phyloP scores from a whole-genome alignment of 1,140 invertebrate species.

The Scaptomyza hsui region DNA sequence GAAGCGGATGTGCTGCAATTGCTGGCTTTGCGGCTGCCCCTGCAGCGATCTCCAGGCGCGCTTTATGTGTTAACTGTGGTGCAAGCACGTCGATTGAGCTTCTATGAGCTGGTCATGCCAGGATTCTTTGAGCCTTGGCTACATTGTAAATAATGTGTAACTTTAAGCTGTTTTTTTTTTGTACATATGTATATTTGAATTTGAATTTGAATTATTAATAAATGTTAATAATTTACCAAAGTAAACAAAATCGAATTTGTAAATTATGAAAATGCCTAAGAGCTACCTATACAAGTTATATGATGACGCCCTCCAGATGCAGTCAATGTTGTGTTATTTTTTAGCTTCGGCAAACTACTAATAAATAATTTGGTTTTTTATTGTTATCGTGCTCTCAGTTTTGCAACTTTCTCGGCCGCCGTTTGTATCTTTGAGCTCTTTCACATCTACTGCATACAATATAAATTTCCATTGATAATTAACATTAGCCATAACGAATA shows the following conservation, averaged over 20 bases:
- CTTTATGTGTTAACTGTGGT: conserved; percentile 51
- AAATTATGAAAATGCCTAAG: too few species aligned
- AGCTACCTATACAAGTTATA: too few species aligned
- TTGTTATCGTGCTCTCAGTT: not conserved
- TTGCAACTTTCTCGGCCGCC: conserved; percentile 36
- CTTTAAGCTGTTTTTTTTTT: not conserved
- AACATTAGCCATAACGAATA: conserved; percentile 12
- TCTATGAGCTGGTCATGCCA: conserved; percentile 59
- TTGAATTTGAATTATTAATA: conserved; percentile 5
- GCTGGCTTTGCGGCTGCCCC: conserved; percentile 39
- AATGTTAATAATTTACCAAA: not conserved
- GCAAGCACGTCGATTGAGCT: conserved; percentile 35
- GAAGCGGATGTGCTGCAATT: conserved; percentile 42
- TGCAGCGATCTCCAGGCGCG: conserved; percentile 39
- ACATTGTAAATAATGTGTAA: conserved; percentile 25
- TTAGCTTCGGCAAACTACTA: conserved; percentile 3
- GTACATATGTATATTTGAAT: not conserved
- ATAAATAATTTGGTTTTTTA: conserved; percentile 24
- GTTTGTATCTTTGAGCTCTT: not conserved
- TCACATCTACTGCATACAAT: not conserved
- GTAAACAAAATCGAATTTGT: too few species aligned
- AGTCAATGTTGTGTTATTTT: not conserved
- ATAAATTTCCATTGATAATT: conserved; percentile 7
- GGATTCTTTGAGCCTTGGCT: conserved; percentile 64
- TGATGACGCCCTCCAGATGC: conserved; percentile 5